These are phyloP conservation scores for Fregetta grallaria DNA, from an alignment of 2,113 vertebrate genomes.

Conservation along the genomic window DNA sequence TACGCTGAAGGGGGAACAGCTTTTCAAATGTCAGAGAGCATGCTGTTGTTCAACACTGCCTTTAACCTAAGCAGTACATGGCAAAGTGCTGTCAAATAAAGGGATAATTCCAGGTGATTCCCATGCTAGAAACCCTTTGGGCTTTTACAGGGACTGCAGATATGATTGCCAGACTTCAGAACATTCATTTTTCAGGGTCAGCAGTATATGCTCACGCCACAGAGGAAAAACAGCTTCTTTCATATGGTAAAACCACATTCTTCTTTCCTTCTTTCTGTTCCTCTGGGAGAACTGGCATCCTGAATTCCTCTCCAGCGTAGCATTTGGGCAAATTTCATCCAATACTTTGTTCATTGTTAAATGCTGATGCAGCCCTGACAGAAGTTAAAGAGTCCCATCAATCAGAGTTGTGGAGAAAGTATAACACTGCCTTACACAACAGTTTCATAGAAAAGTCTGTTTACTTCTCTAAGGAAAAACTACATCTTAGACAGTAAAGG, in stretches of 20 bases:
- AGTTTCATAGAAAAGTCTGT: background rate
- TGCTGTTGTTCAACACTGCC: background rate
- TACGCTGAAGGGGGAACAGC: background rate
- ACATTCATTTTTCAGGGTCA: background rate
- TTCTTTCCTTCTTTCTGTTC: background rate
- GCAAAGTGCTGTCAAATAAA: background rate
- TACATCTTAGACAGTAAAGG: background rate
- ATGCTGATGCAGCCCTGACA: background rate
- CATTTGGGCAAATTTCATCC: background rate
- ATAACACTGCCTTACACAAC: background rate
- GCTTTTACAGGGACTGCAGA: background rate
- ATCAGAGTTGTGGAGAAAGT: background rate
- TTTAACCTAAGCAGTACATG: background rate
- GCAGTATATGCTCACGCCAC: background rate
- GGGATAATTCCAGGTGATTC: background rate
- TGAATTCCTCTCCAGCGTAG: background rate
- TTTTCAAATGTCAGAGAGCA: background rate
- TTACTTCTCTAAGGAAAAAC: background rate
- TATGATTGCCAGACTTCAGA: background rate
- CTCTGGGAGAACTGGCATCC: background rate
- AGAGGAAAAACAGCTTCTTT: background rate
- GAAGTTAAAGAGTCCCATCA: background rate
- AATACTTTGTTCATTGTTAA: background rate
- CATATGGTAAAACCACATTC: background rate
- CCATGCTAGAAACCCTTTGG: background rate